phyloP scores from a whole-genome alignment of 1,140 invertebrate genomes.

The Orchestia grillus region DNA sequence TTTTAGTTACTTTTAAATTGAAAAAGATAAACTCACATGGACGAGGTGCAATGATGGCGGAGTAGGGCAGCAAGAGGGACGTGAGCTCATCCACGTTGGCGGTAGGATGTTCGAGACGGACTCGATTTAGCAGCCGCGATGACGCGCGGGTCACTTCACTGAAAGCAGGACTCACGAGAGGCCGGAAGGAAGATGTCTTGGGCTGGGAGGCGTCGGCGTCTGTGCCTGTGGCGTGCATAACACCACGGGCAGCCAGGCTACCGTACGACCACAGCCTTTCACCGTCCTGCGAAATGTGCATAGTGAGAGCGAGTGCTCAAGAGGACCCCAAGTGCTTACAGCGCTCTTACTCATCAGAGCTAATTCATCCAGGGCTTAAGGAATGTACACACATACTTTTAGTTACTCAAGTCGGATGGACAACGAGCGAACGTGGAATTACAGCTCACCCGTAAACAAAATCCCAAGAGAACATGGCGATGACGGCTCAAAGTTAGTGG shows the following conservation, averaged over 20 bases:
- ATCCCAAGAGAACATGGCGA: no score
- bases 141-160: background rate
- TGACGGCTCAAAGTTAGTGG: no score
- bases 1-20: background rate
- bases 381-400: no score
- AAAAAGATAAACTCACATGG: background rate
- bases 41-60: background rate
- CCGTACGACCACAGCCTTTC: constrained; percentile 36
- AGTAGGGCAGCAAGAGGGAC: constrained; percentile 2
- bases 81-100: background rate
- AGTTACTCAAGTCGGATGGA: no score
- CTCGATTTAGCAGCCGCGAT: background rate
- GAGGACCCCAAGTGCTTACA: no score
- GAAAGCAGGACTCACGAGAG: background rate
- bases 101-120: background rate
- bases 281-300: background rate
- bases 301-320: no score
- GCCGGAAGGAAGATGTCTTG: background rate
- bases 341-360: no score
- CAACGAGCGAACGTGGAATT: no score
- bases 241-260: background rate
- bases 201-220: background rate
- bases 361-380: no score
- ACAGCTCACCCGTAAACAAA: no score
- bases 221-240: constrained; percentile 36